A percentile compares a stretch with the other conserved stretches of the same genome.
phyloP scores from a whole-genome alignment of 2,888 invertebrate species.

The Cantharis rustica region DNA sequence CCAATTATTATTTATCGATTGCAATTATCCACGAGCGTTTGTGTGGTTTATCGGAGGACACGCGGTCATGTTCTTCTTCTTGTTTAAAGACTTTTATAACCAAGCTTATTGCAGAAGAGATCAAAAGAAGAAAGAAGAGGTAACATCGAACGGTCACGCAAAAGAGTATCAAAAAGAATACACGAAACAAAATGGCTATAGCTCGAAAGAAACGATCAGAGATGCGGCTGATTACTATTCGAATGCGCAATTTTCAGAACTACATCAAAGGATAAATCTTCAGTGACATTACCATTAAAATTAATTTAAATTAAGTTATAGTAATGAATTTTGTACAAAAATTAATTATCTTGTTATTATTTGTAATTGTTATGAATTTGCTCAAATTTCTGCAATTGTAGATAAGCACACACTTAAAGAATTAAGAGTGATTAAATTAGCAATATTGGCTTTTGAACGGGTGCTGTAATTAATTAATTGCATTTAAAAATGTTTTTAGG shows the following conservation, averaged over 20 bases:
- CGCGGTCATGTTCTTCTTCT: slow-evolving; percentile 93
- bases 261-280: slow-evolving; percentile 48
- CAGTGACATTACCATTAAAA: slow-evolving; percentile 40
- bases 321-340: slow-evolving; percentile 23
- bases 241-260: slow-evolving; percentile 53
- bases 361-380: slow-evolving; percentile 26
- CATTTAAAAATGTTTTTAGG: slow-evolving; percentile 16
- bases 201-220: slow-evolving; percentile 40
- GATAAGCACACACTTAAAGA: slow-evolving; percentile 10
- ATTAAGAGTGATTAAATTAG: slow-evolving; percentile 26
- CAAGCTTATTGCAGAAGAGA: slow-evolving; percentile 67
- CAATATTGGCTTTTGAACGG: slow-evolving; percentile 25
- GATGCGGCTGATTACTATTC: slow-evolving; percentile 60
- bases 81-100: slow-evolving; percentile 94
- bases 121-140: slow-evolving; percentile 20
- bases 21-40: slow-evolving; percentile 92
- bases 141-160: slow-evolving; percentile 34
- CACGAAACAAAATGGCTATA: slow-evolving; percentile 43
- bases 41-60: slow-evolving; percentile 97
- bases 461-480: slow-evolving; percentile 23
- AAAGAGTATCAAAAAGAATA: slow-evolving; percentile 43
- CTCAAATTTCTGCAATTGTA: slow-evolving; percentile 29
- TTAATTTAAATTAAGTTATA: slow-evolving; percentile 20
- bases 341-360: slow-evolving; percentile 23
- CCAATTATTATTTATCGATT: slow-evolving; percentile 88